Conservation (phyloP, 2,888 invertebrate species). For the Parascotia fuliginaria region DNA sequence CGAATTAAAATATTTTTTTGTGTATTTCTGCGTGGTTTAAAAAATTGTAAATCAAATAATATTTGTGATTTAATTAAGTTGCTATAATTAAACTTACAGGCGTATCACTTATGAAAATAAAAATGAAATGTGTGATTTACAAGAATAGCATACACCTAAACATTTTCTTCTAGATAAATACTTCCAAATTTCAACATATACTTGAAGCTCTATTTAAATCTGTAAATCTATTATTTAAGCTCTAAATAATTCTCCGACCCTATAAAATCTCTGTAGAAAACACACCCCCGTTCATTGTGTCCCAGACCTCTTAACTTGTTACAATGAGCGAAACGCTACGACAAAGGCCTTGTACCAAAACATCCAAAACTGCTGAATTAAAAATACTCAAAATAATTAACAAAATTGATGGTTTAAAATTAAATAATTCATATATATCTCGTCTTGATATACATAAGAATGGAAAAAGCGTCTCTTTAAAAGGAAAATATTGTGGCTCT, state of each 20-base stretch:
- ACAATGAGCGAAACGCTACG: conserved; percentile 56
- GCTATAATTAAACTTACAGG: too few species aligned
- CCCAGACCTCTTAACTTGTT: conserved; percentile 13
- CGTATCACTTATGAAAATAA: too few species aligned
- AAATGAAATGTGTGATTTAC: too few species aligned
- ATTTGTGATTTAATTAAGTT: too few species aligned
- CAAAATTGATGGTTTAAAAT: conserved; percentile 66
- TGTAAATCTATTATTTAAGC: conserved; percentile 32
- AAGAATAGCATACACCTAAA: too few species aligned
- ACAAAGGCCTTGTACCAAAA: conserved; percentile 65
- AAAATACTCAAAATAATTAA: conserved; percentile 68
- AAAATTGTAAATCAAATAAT: too few species aligned
- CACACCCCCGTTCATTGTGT: conserved; percentile 46
- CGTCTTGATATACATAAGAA: conserved; percentile 48
- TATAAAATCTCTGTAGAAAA: conserved; percentile 55
- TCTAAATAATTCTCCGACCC: conserved; percentile 37
- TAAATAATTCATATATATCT: conserved; percentile 57
- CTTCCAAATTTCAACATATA: not conserved
- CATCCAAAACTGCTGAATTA: conserved; percentile 66
- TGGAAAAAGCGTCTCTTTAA: not conserved
- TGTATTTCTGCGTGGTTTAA: too few species aligned
- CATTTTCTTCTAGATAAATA: too few species aligned
- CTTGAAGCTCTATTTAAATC: conserved; percentile 28
- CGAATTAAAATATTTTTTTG: too few species aligned
- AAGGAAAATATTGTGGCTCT: conserved; percentile 16